Conservation (phyloP, 2,888 invertebrate species). For the Eupithecia dodoneata region DNA sequence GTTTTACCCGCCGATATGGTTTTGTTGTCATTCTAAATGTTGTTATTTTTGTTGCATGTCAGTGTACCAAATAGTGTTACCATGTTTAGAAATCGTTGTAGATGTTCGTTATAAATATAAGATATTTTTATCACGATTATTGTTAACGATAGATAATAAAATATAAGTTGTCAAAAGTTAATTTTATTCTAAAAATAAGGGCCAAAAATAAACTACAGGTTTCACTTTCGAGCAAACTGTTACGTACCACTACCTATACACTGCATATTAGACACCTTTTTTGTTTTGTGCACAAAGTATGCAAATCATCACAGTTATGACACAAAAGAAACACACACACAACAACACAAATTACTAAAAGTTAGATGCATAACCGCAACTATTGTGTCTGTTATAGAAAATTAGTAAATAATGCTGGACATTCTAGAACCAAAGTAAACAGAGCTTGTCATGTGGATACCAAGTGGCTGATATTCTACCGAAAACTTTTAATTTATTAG, state of each 20-base stretch:
- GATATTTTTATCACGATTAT: constrained; percentile 15
- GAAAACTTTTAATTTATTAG: background rate
- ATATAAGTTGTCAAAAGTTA: background rate
- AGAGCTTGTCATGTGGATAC: background rate
- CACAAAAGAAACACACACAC: background rate
- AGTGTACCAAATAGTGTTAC: constrained; percentile 43
- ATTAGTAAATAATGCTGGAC: background rate
- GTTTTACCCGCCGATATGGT: constrained; percentile 26
- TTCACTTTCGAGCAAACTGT: background rate
- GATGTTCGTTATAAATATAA: constrained; percentile 23
- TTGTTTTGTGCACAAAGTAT: background rate
- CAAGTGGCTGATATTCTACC: background rate
- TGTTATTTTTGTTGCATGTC: constrained; percentile 62
- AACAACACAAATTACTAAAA: background rate
- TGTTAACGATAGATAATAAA: constrained; percentile 16
- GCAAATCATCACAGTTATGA: background rate
- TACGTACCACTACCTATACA: constrained; percentile 33
- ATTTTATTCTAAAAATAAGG: background rate
- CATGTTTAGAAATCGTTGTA: constrained; percentile 24
- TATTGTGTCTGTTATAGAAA: background rate
- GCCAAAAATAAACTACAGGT: background rate
- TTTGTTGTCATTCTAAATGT: constrained; percentile 33
- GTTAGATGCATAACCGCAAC: background rate
- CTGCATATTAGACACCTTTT: background rate
- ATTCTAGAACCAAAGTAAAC: background rate